Conservation (phyloP, 2,113 vertebrate species). For the Macrotis lagotis region DNA sequence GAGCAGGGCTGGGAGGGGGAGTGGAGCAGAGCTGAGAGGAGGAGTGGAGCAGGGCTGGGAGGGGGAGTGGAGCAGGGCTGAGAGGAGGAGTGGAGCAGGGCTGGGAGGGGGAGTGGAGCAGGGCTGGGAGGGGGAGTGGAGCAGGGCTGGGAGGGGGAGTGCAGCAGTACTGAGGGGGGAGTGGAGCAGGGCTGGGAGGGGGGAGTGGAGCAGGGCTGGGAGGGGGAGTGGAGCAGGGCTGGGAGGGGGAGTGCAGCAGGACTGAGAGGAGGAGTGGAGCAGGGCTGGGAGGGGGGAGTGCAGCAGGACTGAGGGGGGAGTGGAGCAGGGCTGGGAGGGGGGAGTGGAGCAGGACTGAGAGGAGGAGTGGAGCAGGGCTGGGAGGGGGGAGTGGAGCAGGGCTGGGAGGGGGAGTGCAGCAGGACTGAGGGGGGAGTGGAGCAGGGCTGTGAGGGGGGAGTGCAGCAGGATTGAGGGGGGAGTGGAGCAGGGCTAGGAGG, state of each 20-base stretch:
- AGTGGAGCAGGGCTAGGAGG: neutral
- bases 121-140: neutral
- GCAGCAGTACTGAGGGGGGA: too few species aligned
- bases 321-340: neutral
- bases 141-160: too few species aligned
- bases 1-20: neutral
- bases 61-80: neutral
- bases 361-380: too few species aligned
- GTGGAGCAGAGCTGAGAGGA: too few species aligned
- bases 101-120: neutral
- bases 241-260: neutral
- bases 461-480: neutral
- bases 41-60: neutral
- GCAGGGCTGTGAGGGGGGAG: too few species aligned
- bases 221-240: too few species aligned
- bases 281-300: too few species aligned
- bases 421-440: too few species aligned
- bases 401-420: neutral
- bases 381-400: neutral
- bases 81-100: too few species aligned
- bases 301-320: too few species aligned
- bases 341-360: neutral
- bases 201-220: neutral
- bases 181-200: neutral
- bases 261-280: neutral